Conservation (phyloP, 2,888 invertebrate species). For the Smittia aterrima region DNA sequence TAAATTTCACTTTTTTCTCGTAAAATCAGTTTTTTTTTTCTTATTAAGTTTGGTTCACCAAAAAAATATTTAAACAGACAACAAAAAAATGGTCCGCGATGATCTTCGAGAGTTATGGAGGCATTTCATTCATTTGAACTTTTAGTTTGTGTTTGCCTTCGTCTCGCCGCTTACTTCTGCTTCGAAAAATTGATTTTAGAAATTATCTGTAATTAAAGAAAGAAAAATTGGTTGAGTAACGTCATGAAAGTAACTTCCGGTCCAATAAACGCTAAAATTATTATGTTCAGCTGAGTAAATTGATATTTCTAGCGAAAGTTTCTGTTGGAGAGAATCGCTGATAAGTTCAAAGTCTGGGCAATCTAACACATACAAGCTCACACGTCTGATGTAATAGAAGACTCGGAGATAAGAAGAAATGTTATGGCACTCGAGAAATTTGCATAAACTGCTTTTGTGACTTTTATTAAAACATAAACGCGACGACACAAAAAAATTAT, state of each 20-base stretch:
- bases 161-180: background rate
- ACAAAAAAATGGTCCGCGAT: background rate
- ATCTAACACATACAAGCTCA: background rate
- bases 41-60: background rate
- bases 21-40: background rate
- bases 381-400: background rate
- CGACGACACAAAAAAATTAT: too few species aligned
- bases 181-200: background rate
- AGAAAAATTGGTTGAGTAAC: background rate
- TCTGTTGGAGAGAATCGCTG: background rate
- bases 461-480: background rate
- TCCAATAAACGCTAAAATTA: background rate
- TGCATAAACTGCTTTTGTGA: background rate
- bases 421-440: background rate
- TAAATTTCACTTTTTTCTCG: constrained; percentile 1
- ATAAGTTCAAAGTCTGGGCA: background rate
- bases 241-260: background rate
- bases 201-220: constrained; percentile 30
- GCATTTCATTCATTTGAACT: constrained; percentile 14
- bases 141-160: background rate
- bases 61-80: background rate
- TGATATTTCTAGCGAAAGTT: background rate
- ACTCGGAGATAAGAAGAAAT: background rate
- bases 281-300: background rate
- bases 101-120: constrained; percentile 8